A percentile compares a stretch with the other conserved stretches of the same genome.
Evolutionary conservation across 2,797 vertebrate species (phyloP).

Genomic region (Pipistrellus kuhlii): DNA sequence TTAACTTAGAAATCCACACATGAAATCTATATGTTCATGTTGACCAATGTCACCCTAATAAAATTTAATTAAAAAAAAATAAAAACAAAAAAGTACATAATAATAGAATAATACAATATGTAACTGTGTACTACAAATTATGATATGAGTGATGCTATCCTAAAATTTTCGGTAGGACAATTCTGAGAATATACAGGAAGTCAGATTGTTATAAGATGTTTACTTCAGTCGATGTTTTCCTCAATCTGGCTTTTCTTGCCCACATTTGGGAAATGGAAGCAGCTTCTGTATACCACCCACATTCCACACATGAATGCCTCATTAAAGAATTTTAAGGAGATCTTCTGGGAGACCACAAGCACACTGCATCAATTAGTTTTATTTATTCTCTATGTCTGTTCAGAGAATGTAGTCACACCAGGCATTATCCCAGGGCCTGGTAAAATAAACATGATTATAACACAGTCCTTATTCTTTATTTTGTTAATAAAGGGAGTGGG

Average conservation of each 20-base stretch:
- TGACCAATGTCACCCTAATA: no score
- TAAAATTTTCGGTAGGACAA: constrained; percentile 8
- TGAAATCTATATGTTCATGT: no score
- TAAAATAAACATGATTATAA: background rate
- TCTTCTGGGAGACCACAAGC: constrained; percentile 37
- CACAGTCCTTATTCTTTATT: no score
- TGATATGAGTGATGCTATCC: background rate
- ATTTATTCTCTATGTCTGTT: background rate
- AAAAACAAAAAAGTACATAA: background rate
- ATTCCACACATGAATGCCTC: constrained; percentile 18
- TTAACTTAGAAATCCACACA: no score
- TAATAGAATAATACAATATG: background rate
- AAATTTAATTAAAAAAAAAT: no score
- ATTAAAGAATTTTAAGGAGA: constrained; percentile 57
- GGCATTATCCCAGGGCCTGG: background rate
- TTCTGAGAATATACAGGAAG: background rate
- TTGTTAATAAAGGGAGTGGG: no score
- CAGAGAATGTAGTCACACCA: background rate
- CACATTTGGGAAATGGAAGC: background rate
- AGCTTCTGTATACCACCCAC: background rate
- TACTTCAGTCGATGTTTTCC: constrained; percentile 1
- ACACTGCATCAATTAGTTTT: background rate
- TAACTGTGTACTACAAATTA: background rate
- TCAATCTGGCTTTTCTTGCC: background rate
- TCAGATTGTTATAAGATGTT: background rate